Conservation (phyloP, 2,797 vertebrate species). For the Siniperca obscura region DNA sequence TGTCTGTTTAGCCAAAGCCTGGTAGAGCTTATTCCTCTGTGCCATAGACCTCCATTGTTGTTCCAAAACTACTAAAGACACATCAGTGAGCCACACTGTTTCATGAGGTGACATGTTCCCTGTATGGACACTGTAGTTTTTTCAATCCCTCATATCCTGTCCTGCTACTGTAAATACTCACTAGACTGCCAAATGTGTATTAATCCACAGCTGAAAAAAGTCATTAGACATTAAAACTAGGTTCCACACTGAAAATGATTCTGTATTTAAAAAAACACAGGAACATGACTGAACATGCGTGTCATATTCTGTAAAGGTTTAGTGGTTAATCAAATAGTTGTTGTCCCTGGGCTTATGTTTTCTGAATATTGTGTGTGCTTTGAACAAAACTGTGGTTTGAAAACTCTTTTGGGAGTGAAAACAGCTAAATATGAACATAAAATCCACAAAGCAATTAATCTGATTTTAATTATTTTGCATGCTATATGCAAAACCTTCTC, state of each 20-base stretch:
- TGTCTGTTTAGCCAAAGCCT: neutral
- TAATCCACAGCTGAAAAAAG: neutral
- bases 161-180: neutral
- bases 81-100: neutral
- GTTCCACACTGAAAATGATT: neutral
- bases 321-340: constrained; percentile 18
- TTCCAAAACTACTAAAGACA: neutral
- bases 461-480: constrained; percentile 27
- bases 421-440: constrained; percentile 13
- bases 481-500: constrained; percentile 20
- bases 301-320: neutral
- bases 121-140: neutral
- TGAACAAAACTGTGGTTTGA: neutral
- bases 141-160: neutral
- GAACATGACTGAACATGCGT: neutral
- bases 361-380: constrained; percentile 23
- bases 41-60: neutral
- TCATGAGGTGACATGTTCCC: neutral
- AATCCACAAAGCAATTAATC: constrained; percentile 33
- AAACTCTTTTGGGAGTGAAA: constrained; percentile 23
- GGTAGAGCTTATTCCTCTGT: neutral
- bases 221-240: neutral
- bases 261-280: neutral
- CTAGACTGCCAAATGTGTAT: constrained; percentile 14
- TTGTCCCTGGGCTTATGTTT: constrained; percentile 5